A percentile compares a stretch with the other conserved stretches of the same genome.
Conservation (phyloP, 1,140 invertebrate species). For the Drosophila tani region DNA sequence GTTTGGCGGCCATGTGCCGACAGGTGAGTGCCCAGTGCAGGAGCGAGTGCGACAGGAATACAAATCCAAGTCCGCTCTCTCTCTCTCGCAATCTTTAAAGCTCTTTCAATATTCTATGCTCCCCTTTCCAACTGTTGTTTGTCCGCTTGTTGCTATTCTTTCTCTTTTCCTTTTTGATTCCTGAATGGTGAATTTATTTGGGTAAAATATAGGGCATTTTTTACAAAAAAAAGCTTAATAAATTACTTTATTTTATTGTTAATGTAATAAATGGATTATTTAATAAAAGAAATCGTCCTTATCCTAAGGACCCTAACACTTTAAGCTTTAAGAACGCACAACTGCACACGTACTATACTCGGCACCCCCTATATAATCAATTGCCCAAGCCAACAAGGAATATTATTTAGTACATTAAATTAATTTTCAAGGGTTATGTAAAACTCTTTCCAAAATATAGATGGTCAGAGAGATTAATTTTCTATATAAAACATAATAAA, state of each 20-base stretch:
- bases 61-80: neutral
- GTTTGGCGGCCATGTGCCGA: conserved; percentile 82
- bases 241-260: too few relatives aligned
- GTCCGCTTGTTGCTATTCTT: neutral
- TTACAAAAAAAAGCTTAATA: too few relatives aligned
- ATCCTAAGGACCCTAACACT: neutral
- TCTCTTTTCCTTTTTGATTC: conserved; percentile 14
- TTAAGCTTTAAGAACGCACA: too few relatives aligned
- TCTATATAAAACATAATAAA: too few relatives aligned
- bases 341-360: too few relatives aligned
- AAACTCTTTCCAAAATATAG: too few relatives aligned
- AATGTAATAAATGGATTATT: neutral
- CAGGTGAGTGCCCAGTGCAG: conserved; percentile 59
- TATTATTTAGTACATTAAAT: too few relatives aligned
- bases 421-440: too few relatives aligned
- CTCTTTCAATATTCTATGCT: neutral
- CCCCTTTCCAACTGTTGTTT: neutral
- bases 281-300: neutral
- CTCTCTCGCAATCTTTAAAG: neutral
- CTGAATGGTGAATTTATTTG: neutral
- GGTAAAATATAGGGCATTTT: neutral
- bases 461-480: too few relatives aligned
- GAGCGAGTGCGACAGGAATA: conserved; percentile 23
- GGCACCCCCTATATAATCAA: too few relatives aligned
- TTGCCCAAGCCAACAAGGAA: too few relatives aligned